Base-by-base conservation (phyloP, 2,888 invertebrate species). In the Pachydiplax longipennis region DNA sequence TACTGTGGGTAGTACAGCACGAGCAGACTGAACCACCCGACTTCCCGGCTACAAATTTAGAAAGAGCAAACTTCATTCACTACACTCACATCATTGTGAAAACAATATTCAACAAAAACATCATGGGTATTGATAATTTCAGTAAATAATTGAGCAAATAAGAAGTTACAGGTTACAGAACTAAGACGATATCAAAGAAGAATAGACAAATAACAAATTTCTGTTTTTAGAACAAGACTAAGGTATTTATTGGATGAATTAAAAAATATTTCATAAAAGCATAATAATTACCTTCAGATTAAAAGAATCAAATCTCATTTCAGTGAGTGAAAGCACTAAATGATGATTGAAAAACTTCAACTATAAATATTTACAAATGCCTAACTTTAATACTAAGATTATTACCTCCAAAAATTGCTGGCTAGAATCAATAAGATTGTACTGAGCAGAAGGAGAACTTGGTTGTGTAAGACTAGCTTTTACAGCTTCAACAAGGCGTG, bases 1-100 rank as follows among this genome's bases (percentile, higher is more conserved):
- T 0, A 99, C 96, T 0, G 98, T 97, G 0, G 99, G 98, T 91
- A 98, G 95, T 3, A 97, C 97, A 0, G 97, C 96, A 92, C 98
- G 96, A 0, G 97, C 96, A 0, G 98, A 96, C 91, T 97, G 95
- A 0, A 97, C 95, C 91, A 97, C 96, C 92, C 97, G 96, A 0
- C 96, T 96, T 44, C 95, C 95, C 0, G 96, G 96, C 95, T 96
- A 94, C 13, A 93, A 92, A 91, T 90, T 91, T 31, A 90, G 18
- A 53, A 18, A 4, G 22, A 61, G 22, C 15, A 44, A 53, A 90
- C 1, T 6, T 65, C 48, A 90, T 53, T 18, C 3, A 53, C 58
- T 53, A n/a, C n/a, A n/a, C n/a, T n/a, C n/a, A n/a, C n/a, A n/a
- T 18, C 0, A 53, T 53, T 1, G 18, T 2, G 2, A 15, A 53